Conservation (phyloP, 2,797 vertebrate genomes). For the Bovichtus variegatus region DNA sequence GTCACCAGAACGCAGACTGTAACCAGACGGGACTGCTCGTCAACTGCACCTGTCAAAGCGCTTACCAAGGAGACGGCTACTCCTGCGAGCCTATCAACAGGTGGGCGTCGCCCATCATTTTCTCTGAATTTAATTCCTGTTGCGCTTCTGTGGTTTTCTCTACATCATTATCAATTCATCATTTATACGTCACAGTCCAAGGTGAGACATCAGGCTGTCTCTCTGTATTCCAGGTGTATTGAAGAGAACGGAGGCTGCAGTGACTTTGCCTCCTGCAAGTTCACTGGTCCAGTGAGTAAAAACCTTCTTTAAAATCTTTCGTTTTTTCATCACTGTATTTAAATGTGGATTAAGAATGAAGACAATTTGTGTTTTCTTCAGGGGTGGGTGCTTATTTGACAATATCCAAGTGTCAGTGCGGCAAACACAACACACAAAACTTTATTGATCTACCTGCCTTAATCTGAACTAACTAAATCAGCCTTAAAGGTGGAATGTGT, state of each 20-base stretch:
- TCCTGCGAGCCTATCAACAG: constrained; percentile 89
- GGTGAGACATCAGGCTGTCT: neutral
- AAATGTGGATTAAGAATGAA: neutral
- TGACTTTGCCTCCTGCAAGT: constrained; percentile 91
- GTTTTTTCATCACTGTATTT: neutral
- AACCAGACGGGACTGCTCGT: constrained; percentile 84
- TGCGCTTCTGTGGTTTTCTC: neutral
- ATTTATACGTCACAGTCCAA: neutral
- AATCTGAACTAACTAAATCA: too few relatives aligned
- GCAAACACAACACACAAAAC: too few relatives aligned
- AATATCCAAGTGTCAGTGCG: too few relatives aligned
- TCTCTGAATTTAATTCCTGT: neutral
- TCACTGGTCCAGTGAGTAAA: constrained; percentile 91
- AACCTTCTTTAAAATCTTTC: neutral
- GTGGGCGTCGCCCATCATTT: constrained; percentile 65
- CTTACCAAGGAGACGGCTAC: constrained; percentile 91
- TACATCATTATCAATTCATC: neutral
- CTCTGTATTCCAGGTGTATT: constrained; percentile 77
- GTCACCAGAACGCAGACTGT: constrained; percentile 89
- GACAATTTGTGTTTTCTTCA: neutral
- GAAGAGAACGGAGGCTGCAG: constrained; percentile 94
- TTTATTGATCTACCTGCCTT: too few relatives aligned
- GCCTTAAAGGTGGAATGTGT: too few relatives aligned
- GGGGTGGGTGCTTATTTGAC: too few relatives aligned
- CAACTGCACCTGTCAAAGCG: constrained; percentile 86